These are phyloP conservation scores for Eretmochelys imbricata DNA, from an alignment of 2,113 vertebrate species.

Conservation along the genomic window DNA sequence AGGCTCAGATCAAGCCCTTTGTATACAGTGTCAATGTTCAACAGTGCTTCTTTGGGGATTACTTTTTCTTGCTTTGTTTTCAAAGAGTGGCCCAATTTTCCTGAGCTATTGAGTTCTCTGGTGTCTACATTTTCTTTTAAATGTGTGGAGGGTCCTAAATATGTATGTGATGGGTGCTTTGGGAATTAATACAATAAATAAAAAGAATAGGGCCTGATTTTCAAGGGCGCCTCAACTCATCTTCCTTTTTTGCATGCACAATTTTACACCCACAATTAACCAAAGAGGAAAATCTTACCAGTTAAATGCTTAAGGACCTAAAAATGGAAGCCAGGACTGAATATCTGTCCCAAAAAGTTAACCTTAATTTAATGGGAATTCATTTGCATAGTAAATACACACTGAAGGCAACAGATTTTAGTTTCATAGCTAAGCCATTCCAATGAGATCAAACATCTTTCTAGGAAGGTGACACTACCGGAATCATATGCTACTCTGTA, in stretches of 20 bases:
- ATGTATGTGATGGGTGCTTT: no score
- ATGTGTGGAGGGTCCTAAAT: background rate
- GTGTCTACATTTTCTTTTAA: background rate
- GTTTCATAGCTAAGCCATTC: background rate
- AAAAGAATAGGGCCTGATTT: background rate
- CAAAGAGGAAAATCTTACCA: background rate
- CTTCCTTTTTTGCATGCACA: conserved; percentile 17
- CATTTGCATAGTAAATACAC: no score
- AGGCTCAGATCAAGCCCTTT: background rate
- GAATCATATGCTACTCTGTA: background rate
- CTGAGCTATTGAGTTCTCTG: background rate
- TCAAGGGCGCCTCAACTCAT: conserved; percentile 49
- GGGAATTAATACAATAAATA: no score
- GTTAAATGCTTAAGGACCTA: background rate
- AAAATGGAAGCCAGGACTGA: background rate
- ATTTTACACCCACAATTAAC: conserved; percentile 10
- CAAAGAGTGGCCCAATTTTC: background rate
- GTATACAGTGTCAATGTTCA: no score
- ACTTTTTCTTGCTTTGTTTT: background rate
- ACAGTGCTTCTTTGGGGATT: background rate
- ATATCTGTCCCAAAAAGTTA: background rate
- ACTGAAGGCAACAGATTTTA: no score
- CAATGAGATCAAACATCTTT: background rate
- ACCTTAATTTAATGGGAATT: no score
- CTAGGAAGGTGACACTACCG: background rate